Conservation (phyloP, 2,888 invertebrate genomes). For the Euspilapteryx auroguttella region DNA sequence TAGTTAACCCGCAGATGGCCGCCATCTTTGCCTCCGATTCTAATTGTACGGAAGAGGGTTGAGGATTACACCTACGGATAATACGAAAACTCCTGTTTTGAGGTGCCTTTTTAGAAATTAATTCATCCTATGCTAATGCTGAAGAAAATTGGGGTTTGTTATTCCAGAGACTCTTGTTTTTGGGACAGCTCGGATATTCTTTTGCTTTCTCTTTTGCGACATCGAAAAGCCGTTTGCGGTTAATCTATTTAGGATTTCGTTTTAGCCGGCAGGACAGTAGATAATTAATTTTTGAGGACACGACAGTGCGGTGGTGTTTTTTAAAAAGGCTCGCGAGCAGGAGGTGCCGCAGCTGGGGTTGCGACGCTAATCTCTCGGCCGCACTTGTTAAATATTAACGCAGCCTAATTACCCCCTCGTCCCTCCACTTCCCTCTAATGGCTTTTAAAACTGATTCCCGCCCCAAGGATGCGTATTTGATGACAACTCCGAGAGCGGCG, state of each 20-base stretch:
- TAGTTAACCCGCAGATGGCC: constrained; percentile 51
- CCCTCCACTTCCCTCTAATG: constrained; percentile 40
- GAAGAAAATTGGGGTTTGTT: too few species aligned
- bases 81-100: constrained; percentile 20
- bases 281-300: constrained; percentile 49
- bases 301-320: constrained; percentile 33
- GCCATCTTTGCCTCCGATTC: constrained; percentile 42
- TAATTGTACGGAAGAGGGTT: constrained; percentile 39
- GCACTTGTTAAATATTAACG: constrained; percentile 62
- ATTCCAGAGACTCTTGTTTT: too few species aligned
- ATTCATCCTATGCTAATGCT: constrained; percentile 9
- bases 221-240: neutral
- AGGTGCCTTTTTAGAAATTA: constrained; percentile 19
- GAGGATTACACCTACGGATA: constrained; percentile 37
- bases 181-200: too few species aligned
- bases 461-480: constrained; percentile 57
- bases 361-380: constrained; percentile 44
- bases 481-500: constrained; percentile 32
- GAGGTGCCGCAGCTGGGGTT: constrained; percentile 38
- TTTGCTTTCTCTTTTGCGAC: too few species aligned
- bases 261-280: constrained; percentile 19
- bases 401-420: constrained; percentile 50
- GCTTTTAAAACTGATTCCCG: constrained; percentile 61
- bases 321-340: constrained; percentile 26
- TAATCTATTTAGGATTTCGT: constrained; percentile 10